Evolutionary conservation across 2,888 invertebrate genomes (phyloP).

Genomic region (Aplocera efformata): DNA sequence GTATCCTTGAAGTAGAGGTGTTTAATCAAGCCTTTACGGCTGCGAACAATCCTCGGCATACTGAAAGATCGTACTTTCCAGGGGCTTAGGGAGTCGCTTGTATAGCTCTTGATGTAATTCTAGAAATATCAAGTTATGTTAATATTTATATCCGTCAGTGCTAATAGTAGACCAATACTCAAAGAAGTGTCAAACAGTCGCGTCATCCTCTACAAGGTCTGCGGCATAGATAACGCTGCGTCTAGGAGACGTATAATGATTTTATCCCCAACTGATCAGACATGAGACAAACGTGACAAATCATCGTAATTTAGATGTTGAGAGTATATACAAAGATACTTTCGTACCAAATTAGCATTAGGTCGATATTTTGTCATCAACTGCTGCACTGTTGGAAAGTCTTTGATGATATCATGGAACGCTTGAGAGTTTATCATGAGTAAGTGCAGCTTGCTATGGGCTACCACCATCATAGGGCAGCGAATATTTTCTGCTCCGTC

Average conservation of each 20-base stretch:
- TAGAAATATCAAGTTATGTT: constrained; percentile 23
- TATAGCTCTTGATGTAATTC: constrained; percentile 45
- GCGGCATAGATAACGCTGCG: too few species aligned
- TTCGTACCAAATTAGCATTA: constrained; percentile 17
- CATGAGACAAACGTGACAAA: too few species aligned
- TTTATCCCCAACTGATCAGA: too few species aligned
- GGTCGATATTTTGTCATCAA: constrained; percentile 38
- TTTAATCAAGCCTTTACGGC: constrained; percentile 30
- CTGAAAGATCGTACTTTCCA: constrained; percentile 22
- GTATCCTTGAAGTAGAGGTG: constrained; percentile 40
- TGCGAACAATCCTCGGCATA: constrained; percentile 13
- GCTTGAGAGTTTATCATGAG: constrained; percentile 49
- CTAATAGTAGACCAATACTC: too few species aligned
- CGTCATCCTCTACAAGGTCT: too few species aligned
- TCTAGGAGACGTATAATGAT: too few species aligned
- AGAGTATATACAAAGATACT: too few species aligned
- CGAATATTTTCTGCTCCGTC: constrained; percentile 36
- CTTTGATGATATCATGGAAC: constrained; percentile 52
- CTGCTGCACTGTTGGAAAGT: constrained; percentile 45
- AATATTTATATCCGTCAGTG: too few species aligned
- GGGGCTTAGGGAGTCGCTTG: constrained; percentile 14
- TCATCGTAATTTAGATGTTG: too few species aligned
- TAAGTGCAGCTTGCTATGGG: constrained; percentile 48
- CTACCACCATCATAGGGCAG: constrained; percentile 40
- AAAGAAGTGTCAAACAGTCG: too few species aligned